Base-by-base conservation (phyloP, 2,888 invertebrate genomes). In the Sipha maydis region DNA sequence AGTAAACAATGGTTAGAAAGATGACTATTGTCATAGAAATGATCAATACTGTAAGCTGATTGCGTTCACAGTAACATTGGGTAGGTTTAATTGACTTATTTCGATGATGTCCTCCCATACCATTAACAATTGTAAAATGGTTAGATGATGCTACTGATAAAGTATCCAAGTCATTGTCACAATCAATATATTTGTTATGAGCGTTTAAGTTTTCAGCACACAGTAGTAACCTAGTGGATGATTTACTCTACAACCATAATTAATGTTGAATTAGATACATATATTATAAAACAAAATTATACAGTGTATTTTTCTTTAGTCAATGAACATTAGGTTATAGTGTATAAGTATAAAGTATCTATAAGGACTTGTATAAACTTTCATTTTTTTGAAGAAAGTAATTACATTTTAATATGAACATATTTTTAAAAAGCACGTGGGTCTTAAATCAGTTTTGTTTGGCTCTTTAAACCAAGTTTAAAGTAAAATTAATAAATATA, bases 71-170 rank as follows among this genome's bases (percentile, higher is more conserved):
- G 91, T 95, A 95, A 79, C 94, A 93, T 91, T 93, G 93, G 78
- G 93, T 93, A 90, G 93, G 93, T 90, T 93, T 94, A 91, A 95
- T 94, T 90, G 93, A 93, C 75, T 93, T 92, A 21, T 84, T 69
- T 61, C 88, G 61, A 56, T 82, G 91, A 94, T 94, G 83, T 92
- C 92, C 89, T 38, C 90, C 90, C 86, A 95, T 94, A 88, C 95
- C 95, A 91, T 96, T 96, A 89, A 97, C 95, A 88, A 97, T 96
- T 21, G 97, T 97, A 92, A 97, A 97, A 92, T 97, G 96, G 91
- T 96, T 96, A 90, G 96, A 96, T 92, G 96, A 96, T 85, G 96
- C 96, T 89, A 96, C 93, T 71, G 96, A 96, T 89, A 94, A 93
- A 83, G 94, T 94, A 92, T 96, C 96, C 85, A 92, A 92, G 67